Percentiles rank a stretch among this genome's conserved stretches.
phyloP scores from a whole-genome alignment of 1,140 invertebrate genomes.

The Magallana ariakensis region DNA sequence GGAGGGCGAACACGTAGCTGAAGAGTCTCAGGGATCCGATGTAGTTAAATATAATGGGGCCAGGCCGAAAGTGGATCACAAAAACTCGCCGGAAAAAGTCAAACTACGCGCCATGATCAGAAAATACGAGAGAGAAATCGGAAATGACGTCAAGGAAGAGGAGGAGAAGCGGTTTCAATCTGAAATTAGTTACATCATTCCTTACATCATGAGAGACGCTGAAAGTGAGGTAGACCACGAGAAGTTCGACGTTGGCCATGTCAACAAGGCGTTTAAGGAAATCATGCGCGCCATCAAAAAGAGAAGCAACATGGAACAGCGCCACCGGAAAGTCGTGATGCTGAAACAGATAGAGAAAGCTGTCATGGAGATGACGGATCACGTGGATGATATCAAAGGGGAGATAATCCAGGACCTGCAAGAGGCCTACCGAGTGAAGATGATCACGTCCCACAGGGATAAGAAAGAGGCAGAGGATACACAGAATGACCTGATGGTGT shows the following conservation, averaged over 20 bases:
- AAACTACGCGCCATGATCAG: neutral
- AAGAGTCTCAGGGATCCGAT: neutral
- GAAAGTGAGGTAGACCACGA: neutral
- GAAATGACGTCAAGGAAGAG: neutral
- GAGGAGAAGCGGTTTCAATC: slow-evolving; percentile 7
- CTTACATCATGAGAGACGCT: slow-evolving; percentile 10
- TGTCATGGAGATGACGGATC: slow-evolving; percentile 29
- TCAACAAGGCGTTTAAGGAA: slow-evolving; percentile 44
- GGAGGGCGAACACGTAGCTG: neutral
- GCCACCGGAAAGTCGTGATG: slow-evolving; percentile 10
- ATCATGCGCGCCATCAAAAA: slow-evolving; percentile 39
- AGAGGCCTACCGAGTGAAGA: slow-evolving; percentile 43
- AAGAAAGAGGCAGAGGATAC: slow-evolving; percentile 27
- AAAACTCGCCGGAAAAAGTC: slow-evolving; percentile 3
- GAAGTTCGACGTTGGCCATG: slow-evolving; percentile 4
- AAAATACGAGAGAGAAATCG: neutral
- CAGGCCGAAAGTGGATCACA: neutral
- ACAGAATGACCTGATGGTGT: neutral
- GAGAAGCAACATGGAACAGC: neutral
- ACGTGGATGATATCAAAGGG: slow-evolving; percentile 44
- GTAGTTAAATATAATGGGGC: neutral
- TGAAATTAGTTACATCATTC: neutral
- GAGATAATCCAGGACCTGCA: slow-evolving; percentile 49
- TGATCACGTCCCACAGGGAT: slow-evolving; percentile 24
- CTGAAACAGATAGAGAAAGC: slow-evolving; percentile 34